These are phyloP conservation scores for Ploceus nigricollis DNA, from an alignment of 2,113 vertebrate genomes.

Conservation along the genomic window DNA sequence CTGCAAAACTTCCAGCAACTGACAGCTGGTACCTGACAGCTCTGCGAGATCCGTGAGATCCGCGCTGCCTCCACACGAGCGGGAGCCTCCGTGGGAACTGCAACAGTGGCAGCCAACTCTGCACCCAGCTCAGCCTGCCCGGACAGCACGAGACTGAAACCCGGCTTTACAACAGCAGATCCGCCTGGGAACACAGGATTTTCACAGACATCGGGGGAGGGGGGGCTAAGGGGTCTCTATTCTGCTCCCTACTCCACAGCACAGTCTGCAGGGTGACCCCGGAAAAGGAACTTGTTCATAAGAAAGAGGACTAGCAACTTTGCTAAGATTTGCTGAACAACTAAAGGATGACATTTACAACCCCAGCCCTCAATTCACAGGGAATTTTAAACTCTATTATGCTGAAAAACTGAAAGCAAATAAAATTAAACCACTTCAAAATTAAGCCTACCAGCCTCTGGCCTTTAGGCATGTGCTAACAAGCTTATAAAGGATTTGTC, in stretches of 20 bases:
- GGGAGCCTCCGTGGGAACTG: background rate
- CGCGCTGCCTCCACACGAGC: background rate
- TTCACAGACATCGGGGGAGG: background rate
- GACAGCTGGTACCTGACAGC: slow-evolving; percentile 26
- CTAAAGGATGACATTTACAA: background rate
- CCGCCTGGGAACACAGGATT: background rate
- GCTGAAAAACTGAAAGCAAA: background rate
- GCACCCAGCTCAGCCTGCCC: background rate
- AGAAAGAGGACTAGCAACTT: background rate
- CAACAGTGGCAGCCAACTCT: background rate
- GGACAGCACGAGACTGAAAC: background rate
- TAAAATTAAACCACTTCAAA: background rate
- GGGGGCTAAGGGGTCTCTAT: background rate
- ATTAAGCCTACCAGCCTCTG: background rate
- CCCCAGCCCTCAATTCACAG: background rate
- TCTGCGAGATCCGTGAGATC: background rate
- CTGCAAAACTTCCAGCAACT: slow-evolving; percentile 36
- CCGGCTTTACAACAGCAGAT: background rate
- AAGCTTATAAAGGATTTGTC: slow-evolving; percentile 48
- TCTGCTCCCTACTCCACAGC: background rate
- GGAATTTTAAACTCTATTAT: background rate
- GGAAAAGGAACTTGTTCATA: background rate
- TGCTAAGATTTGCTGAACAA: background rate
- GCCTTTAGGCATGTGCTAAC: slow-evolving; percentile 6
- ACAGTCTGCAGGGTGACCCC: background rate